These are phyloP conservation scores for Polietes domitor DNA, from an alignment of 2,888 invertebrate genomes.

Conservation along the genomic window DNA sequence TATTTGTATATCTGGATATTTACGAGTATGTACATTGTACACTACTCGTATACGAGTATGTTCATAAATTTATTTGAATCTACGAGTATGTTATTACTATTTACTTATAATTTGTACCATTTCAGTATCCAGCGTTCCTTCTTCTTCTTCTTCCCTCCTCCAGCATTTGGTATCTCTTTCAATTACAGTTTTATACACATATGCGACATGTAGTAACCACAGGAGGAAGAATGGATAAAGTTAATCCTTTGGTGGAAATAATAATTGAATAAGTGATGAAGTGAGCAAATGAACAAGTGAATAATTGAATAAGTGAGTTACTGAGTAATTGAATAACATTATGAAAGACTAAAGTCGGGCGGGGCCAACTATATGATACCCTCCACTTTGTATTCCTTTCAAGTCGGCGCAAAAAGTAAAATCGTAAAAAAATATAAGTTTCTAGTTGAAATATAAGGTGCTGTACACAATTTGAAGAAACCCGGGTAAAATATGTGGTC, in stretches of 20 bases:
- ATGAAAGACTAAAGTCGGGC: no score
- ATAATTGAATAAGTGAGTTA: no score
- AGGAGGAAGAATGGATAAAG: neutral
- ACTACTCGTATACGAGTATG: neutral
- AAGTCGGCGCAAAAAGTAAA: no score
- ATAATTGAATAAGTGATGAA: no score
- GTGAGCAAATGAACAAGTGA: no score
- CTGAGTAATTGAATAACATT: no score
- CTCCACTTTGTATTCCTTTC: no score
- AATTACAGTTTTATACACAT: neutral
- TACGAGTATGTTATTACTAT: slow-evolving; percentile 32
- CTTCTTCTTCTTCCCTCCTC: neutral
- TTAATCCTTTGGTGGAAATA: neutral
- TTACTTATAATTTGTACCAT: slow-evolving; percentile 54
- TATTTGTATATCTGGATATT: neutral
- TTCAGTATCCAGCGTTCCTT: neutral
- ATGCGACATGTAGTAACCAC: neutral
- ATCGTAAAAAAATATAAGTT: no score
- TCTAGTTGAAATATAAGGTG: no score
- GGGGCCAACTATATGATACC: no score
- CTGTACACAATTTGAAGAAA: no score
- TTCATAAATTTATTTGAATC: neutral
- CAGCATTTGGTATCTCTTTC: neutral
- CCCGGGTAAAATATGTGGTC: no score
- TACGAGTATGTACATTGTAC: neutral